Percentiles rank a stretch among this genome's conserved stretches.
Evolutionary conservation across 2,797 vertebrate genomes (phyloP).

Genomic region (Neosilurus hyrtlii): DNA sequence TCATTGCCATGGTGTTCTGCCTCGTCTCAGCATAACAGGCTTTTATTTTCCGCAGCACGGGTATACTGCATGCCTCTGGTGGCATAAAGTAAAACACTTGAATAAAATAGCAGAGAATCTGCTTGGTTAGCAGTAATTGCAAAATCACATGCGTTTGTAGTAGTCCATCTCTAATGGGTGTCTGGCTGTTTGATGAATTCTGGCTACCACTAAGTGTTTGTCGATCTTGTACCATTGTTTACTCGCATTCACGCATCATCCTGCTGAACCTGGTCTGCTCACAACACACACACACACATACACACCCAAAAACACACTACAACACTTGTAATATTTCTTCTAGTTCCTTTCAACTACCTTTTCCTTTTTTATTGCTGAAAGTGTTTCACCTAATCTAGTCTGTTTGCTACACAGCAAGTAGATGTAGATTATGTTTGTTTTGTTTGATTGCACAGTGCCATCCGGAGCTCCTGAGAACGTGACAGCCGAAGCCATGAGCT

Average conservation of each 20-base stretch:
- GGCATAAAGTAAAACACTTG: slow-evolving; percentile 35
- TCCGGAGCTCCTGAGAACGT: slow-evolving; percentile 86
- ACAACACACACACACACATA: slow-evolving; percentile 1
- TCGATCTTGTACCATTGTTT: slow-evolving; percentile 27
- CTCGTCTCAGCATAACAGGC: slow-evolving; percentile 6
- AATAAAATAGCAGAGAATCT: slow-evolving; percentile 35
- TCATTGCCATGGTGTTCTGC: slow-evolving; percentile 26
- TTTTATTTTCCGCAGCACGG: slow-evolving; percentile 19
- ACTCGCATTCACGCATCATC: slow-evolving; percentile 13
- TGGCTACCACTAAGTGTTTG: slow-evolving; percentile 28
- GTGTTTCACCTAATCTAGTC: slow-evolving; percentile 23
- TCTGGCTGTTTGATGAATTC: slow-evolving; percentile 40
- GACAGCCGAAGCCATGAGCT: slow-evolving; percentile 86
- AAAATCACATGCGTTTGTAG: slow-evolving; percentile 40
- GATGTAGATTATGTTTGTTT: slow-evolving; percentile 33
- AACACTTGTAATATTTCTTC: slow-evolving; percentile 33
- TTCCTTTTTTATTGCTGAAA: slow-evolving; percentile 19
- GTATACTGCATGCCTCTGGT: slow-evolving; percentile 41
- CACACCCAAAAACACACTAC: slow-evolving; percentile 2
- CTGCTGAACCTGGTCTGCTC: not conserved
- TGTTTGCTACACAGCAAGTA: not conserved
- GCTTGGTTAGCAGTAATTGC: slow-evolving; percentile 45
- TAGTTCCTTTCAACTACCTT: not conserved
- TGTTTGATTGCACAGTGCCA: slow-evolving; percentile 75
- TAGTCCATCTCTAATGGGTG: slow-evolving; percentile 35